Conservation (phyloP, 1,140 invertebrate species). For the Macrobrachium rosenbergii region DNA sequence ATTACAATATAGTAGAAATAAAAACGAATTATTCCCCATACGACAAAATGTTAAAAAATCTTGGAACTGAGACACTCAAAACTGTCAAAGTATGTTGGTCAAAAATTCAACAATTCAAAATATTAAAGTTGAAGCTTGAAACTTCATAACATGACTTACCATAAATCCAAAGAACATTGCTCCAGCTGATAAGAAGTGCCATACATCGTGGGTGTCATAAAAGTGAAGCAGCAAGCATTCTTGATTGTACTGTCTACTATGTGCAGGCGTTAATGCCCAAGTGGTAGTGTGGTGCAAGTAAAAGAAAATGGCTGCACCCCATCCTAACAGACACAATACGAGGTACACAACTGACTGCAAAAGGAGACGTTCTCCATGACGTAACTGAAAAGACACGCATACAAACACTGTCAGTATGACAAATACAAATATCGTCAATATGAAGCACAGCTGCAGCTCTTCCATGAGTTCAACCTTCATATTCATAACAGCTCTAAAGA, state of each 20-base stretch:
- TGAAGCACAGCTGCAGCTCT: too few relatives aligned
- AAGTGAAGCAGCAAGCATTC: conserved; percentile 83
- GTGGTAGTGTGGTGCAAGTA: conserved; percentile 84
- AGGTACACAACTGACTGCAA: conserved; percentile 78
- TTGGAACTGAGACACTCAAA: neutral
- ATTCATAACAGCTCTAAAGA: too few relatives aligned
- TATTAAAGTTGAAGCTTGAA: conserved; percentile 6
- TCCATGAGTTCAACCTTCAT: too few relatives aligned
- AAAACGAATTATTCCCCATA: too few relatives aligned
- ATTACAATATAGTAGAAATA: too few relatives aligned
- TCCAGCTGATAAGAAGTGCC: conserved; percentile 89
- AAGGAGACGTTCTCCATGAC: conserved; percentile 79
- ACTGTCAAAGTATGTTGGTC: conserved; percentile 3
- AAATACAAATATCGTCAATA: neutral
- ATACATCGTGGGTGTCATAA: conserved; percentile 90
- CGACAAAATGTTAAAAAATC: too few relatives aligned
- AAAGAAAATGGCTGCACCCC: conserved; percentile 80
- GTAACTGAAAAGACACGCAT: conserved; percentile 74
- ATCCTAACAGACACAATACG: conserved; percentile 76
- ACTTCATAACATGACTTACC: conserved; percentile 70
- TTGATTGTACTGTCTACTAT: conserved; percentile 82
- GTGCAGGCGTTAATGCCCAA: conserved; percentile 86
- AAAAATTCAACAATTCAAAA: conserved; percentile 17
- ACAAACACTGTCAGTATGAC: conserved; percentile 27
- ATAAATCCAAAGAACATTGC: conserved; percentile 92